A percentile compares a stretch with the other conserved stretches of the same genome.
Conservation (phyloP, 2,113 vertebrate genomes). For the Gambusia affinis region DNA sequence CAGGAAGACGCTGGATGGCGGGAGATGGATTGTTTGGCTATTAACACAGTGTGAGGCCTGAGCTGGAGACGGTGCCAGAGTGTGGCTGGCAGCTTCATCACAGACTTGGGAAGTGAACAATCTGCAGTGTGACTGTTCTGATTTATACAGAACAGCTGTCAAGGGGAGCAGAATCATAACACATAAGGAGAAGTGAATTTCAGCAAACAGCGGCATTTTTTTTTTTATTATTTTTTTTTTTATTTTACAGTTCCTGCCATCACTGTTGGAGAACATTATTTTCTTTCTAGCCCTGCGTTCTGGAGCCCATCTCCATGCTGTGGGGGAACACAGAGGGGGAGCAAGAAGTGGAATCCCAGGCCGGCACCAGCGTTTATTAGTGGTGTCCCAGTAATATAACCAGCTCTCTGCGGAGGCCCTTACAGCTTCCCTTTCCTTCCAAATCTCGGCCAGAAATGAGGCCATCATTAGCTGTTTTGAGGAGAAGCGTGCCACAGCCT, state of each 20-base stretch:
- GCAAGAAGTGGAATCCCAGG: slow-evolving; percentile 48
- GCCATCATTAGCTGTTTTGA: slow-evolving; percentile 60
- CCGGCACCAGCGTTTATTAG: slow-evolving; percentile 57
- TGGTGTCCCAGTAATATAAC: slow-evolving; percentile 45
- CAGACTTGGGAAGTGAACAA: slow-evolving; percentile 58
- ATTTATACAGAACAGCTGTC: slow-evolving; percentile 66
- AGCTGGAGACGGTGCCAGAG: slow-evolving; percentile 53
- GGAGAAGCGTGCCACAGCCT: slow-evolving; percentile 38
- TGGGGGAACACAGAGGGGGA: slow-evolving; percentile 17
- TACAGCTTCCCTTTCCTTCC: slow-evolving; percentile 70
- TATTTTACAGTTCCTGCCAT: slow-evolving; percentile 6
- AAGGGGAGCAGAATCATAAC: slow-evolving; percentile 34
- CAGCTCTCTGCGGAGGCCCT: slow-evolving; percentile 64
- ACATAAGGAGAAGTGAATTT: slow-evolving; percentile 34
- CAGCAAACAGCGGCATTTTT: slow-evolving; percentile 44
- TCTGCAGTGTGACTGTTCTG: slow-evolving; percentile 60
- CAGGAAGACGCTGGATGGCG: slow-evolving; percentile 44
- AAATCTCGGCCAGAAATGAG: slow-evolving; percentile 62
- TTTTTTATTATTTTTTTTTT: slow-evolving; percentile 22
- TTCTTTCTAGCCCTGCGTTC: slow-evolving; percentile 20
- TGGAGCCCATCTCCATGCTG: slow-evolving; percentile 3
- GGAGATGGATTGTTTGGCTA: slow-evolving; percentile 56
- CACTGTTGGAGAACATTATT: slow-evolving; percentile 35
- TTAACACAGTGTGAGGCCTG: slow-evolving; percentile 60
- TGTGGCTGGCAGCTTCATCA: slow-evolving; percentile 55